Percentiles rank a stretch among this genome's conserved stretches.
phyloP scores from a whole-genome alignment of 2,113 vertebrate species.

The Galemys pyrenaicus region DNA sequence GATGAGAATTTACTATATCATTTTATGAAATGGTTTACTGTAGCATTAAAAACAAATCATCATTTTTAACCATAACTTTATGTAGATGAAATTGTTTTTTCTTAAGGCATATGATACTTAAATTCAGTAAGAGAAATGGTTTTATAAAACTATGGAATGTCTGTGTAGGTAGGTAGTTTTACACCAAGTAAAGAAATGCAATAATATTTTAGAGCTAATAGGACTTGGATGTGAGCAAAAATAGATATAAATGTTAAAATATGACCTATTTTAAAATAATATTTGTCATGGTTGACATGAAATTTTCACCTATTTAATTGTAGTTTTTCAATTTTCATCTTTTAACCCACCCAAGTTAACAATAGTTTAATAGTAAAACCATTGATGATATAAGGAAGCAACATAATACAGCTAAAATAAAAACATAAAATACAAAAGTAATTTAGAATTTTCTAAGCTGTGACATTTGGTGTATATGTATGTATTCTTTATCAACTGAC shows the following conservation, averaged over 20 bases:
- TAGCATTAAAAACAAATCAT: background rate
- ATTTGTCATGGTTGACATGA: background rate
- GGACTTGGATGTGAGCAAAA: background rate
- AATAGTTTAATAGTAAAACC: background rate
- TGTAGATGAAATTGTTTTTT: background rate
- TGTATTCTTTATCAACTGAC: background rate
- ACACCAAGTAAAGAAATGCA: background rate
- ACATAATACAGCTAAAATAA: background rate
- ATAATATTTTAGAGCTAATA: background rate
- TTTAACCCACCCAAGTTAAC: background rate
- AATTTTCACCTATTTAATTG: background rate
- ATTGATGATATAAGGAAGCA: background rate
- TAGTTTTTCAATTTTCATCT: background rate
- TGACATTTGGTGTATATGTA: background rate
- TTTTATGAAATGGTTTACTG: conserved; percentile 21
- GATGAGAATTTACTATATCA: background rate
- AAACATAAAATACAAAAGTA: background rate
- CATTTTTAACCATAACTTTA: background rate
- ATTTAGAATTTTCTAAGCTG: background rate
- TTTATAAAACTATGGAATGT: background rate
- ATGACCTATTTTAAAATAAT: background rate
- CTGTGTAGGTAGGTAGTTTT: background rate
- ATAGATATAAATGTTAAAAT: background rate
- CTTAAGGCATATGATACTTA: background rate
- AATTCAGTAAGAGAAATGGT: conserved; percentile 23